phyloP scores from a whole-genome alignment of 2,113 vertebrate species.

The Perca flavescens region DNA sequence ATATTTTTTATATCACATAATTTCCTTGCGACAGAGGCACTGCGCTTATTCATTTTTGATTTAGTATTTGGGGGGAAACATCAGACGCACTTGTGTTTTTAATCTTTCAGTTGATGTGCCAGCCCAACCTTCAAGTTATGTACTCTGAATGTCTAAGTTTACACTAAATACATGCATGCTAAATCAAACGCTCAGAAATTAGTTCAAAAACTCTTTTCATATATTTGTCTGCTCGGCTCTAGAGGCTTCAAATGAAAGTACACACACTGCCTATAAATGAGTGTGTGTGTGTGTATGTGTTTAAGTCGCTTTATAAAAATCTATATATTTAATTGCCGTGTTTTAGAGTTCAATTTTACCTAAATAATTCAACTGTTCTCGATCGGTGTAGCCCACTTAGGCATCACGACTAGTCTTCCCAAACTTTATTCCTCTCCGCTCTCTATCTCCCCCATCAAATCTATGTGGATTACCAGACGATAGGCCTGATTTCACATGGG shows the following conservation, averaged over 20 bases:
- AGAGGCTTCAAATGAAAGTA: neutral
- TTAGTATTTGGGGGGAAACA: conserved; percentile 16
- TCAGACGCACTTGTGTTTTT: conserved; percentile 12
- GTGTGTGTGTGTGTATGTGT: neutral
- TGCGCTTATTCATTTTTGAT: conserved; percentile 37
- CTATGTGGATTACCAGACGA: conserved; percentile 73
- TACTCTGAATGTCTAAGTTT: conserved; percentile 22
- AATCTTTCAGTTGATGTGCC: conserved; percentile 25
- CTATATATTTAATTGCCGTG: conserved; percentile 6
- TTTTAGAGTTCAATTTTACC: conserved; percentile 25
- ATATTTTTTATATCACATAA: conserved; percentile 6
- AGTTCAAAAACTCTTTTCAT: conserved; percentile 25
- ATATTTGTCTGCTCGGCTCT: neutral
- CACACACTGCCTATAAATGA: neutral
- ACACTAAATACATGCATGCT: neutral
- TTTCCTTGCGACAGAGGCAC: conserved; percentile 12
- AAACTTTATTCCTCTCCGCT: conserved; percentile 15
- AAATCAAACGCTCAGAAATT: conserved; percentile 20
- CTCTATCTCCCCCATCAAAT: conserved; percentile 58
- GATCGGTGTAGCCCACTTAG: conserved; percentile 11
- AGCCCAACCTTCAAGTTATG: conserved; percentile 29
- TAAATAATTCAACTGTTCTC: conserved; percentile 24
- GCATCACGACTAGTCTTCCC: neutral
- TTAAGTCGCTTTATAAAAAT: conserved; percentile 15
- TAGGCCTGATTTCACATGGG: conserved; percentile 76